Percentiles rank a stretch among this genome's conserved stretches.
phyloP scores from a whole-genome alignment of 53 echinoderm and acorn worm genomes.

The Holothuria leucospilota region DNA sequence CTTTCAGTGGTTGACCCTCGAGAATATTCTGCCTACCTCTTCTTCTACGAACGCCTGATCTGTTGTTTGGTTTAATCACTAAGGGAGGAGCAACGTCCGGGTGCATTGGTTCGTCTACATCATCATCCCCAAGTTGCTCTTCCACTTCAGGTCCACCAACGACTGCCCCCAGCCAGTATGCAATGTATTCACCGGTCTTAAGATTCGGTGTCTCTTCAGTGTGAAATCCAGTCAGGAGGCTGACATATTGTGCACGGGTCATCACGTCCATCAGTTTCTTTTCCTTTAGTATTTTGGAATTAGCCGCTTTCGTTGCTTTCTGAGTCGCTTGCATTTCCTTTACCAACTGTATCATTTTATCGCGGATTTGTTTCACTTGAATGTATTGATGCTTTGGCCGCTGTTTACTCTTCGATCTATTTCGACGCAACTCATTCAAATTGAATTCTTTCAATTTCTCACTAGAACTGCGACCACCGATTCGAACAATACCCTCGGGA shows the following conservation, averaged over 20 bases:
- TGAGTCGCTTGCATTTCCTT: slow-evolving; percentile 58
- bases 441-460: slow-evolving; percentile 73
- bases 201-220: slow-evolving; percentile 15
- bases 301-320: slow-evolving; percentile 57
- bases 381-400: slow-evolving; percentile 7
- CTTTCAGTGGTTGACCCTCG: background rate
- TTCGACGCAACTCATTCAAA: slow-evolving; percentile 67
- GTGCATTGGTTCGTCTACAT: slow-evolving; percentile 26
- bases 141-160: background rate
- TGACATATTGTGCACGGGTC: slow-evolving; percentile 60
- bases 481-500: slow-evolving; percentile 72
- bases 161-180: slow-evolving; percentile 44
- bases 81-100: slow-evolving; percentile 11
- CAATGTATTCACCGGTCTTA: background rate
- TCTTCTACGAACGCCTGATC: slow-evolving; percentile 12
- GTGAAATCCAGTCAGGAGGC: slow-evolving; percentile 45
- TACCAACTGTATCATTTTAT: slow-evolving; percentile 44
- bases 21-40: slow-evolving; percentile 22
- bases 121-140: slow-evolving; percentile 44
- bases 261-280: slow-evolving; percentile 65
- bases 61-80: slow-evolving; percentile 10
- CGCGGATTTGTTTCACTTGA: slow-evolving; percentile 38
- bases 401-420: slow-evolving; percentile 21
- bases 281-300: slow-evolving; percentile 71
- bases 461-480: slow-evolving; percentile 89